Evolutionary conservation across 1,140 invertebrate genomes (phyloP).

Genomic region (Diorhabda elongata): DNA sequence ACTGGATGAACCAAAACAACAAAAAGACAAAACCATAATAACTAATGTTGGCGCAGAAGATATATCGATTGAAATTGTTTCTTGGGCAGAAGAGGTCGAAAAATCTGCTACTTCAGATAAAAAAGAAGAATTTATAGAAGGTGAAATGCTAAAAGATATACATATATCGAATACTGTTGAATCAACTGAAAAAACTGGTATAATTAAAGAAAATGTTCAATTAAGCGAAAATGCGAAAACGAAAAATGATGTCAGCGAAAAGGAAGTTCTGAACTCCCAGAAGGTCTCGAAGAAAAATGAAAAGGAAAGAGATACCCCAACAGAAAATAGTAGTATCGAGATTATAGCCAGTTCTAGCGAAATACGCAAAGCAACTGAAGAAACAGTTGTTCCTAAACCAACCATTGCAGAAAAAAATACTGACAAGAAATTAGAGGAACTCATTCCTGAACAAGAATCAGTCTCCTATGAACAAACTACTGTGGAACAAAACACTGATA

Average conservation of each 20-base stretch:
- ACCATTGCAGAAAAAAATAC: no score
- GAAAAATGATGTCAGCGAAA: constrained; percentile 29
- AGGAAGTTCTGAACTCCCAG: constrained; percentile 21
- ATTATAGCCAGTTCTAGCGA: neutral
- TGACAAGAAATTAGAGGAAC: constrained; percentile 14
- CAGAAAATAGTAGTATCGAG: neutral
- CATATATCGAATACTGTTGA: neutral
- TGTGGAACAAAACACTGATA: neutral
- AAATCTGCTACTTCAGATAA: no score
- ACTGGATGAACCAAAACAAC: no score
- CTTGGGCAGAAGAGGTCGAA: no score
- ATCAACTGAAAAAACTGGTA: constrained; percentile 4
- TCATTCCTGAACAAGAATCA: constrained; percentile 15
- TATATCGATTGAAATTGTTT: no score
- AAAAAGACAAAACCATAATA: no score
- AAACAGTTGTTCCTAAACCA: no score
- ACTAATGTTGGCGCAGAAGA: no score
- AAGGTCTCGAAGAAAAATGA: no score
- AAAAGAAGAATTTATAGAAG: no score
- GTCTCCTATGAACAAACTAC: constrained; percentile 7
- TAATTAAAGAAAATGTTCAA: constrained; percentile 10
- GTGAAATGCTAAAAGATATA: no score
- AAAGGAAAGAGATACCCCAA: constrained; percentile 5
- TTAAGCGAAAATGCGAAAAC: constrained; percentile 18
- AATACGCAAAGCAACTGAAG: no score